phyloP scores from a whole-genome alignment of 1,140 invertebrate genomes.

The Aethina tumida region DNA sequence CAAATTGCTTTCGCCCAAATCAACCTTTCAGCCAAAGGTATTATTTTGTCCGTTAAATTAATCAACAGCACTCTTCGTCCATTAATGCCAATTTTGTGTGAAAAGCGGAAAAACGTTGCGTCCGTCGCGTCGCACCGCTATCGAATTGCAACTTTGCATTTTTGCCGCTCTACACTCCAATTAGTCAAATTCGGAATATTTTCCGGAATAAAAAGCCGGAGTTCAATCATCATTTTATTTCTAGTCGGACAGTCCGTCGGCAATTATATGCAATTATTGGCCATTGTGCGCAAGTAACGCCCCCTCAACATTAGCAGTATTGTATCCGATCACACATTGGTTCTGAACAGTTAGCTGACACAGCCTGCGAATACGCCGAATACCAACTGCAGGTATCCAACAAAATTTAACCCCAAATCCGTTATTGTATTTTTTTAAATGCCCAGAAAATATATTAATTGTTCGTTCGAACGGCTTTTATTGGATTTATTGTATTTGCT shows the following conservation, averaged over 20 bases:
- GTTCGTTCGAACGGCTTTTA: too few species aligned
- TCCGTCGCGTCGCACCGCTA: neutral
- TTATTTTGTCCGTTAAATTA: too few species aligned
- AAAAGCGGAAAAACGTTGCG: neutral
- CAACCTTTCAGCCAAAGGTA: too few species aligned
- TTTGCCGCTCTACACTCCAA: neutral
- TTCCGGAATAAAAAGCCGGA: neutral
- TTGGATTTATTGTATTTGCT: too few species aligned
- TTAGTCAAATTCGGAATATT: neutral
- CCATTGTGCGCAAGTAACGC: constrained; percentile 5
- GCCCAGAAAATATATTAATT: too few species aligned
- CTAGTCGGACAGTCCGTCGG: neutral
- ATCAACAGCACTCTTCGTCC: too few species aligned
- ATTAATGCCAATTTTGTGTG: too few species aligned
- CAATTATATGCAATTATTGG: constrained; percentile 8
- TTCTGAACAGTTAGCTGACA: neutral
- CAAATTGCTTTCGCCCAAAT: too few species aligned
- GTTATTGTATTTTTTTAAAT: too few species aligned
- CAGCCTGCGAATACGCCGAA: neutral
- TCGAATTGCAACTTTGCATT: neutral
- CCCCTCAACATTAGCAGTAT: constrained; percentile 5
- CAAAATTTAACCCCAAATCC: too few species aligned
- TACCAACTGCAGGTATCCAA: neutral
- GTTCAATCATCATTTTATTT: constrained; percentile 1
- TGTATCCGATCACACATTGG: too few species aligned